phyloP scores from a whole-genome alignment of 1,140 invertebrate genomes.

The Drusus annulatus region DNA sequence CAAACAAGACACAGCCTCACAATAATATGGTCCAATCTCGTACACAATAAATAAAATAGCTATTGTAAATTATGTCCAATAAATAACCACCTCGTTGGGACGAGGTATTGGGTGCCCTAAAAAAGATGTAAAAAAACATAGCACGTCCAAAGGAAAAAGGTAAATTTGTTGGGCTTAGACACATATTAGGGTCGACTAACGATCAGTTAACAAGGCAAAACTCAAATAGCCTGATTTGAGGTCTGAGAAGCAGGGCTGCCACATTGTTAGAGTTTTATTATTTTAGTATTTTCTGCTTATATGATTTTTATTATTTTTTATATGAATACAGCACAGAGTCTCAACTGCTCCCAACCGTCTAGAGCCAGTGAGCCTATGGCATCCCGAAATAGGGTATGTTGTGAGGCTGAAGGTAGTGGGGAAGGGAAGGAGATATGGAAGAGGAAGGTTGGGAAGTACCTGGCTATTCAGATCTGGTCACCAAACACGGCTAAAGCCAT shows the following conservation, averaged over 20 bases:
- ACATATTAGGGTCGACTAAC: slow-evolving; percentile 50
- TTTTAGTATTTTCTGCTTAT: too few relatives aligned
- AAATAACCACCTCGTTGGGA: slow-evolving; percentile 48
- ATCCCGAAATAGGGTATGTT: too few relatives aligned
- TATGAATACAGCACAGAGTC: too few relatives aligned
- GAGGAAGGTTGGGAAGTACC: too few relatives aligned
- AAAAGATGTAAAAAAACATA: slow-evolving; percentile 25
- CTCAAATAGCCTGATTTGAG: slow-evolving; percentile 18
- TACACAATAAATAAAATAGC: neutral
- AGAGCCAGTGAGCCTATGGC: too few relatives aligned
- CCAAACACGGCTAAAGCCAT: too few relatives aligned
- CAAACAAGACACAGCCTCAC: neutral
- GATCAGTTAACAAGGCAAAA: slow-evolving; percentile 50
- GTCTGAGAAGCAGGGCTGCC: slow-evolving; percentile 3
- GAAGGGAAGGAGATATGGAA: too few relatives aligned
- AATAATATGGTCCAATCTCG: slow-evolving; percentile 7
- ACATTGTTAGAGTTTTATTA: neutral
- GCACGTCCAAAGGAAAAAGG: slow-evolving; percentile 38
- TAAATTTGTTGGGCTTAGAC: slow-evolving; percentile 54
- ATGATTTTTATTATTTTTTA: too few relatives aligned
- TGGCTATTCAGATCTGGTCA: too few relatives aligned
- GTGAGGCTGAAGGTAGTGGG: too few relatives aligned
- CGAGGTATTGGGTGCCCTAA: slow-evolving; percentile 8
- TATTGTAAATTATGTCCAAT: slow-evolving; percentile 39
- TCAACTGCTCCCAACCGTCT: too few relatives aligned